A percentile compares a stretch with the other conserved stretches of the same genome.
Evolutionary conservation across 2,888 invertebrate genomes (phyloP).

Genomic region (Drosophila melanocephala): DNA sequence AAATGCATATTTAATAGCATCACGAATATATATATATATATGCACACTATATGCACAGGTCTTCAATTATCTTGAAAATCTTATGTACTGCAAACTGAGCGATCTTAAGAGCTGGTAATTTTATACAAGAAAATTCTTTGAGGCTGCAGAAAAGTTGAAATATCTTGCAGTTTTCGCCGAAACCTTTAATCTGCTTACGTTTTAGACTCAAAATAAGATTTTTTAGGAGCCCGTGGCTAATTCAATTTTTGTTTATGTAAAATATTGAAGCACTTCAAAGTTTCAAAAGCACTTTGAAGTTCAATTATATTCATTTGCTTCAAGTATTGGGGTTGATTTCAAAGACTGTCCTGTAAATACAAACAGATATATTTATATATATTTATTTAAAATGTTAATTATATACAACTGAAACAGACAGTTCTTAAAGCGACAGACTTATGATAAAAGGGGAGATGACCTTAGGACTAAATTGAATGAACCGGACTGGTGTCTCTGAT

Average conservation of each 20-base stretch:
- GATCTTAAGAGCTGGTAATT: conserved; percentile 2
- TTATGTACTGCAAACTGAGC: background rate
- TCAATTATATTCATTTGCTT: background rate
- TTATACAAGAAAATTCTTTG: background rate
- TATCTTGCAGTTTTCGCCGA: background rate
- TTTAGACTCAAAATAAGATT: background rate
- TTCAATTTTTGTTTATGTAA: background rate
- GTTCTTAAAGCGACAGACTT: background rate
- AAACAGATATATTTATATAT: background rate
- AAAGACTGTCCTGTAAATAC: too few species aligned
- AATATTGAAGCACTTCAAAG: background rate
- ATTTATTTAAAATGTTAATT: background rate
- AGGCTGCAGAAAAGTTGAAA: background rate
- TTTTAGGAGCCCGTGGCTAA: background rate
- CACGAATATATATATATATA: background rate
- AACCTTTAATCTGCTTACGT: background rate
- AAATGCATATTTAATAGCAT: conserved; percentile 40
- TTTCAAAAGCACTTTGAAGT: conserved; percentile 6
- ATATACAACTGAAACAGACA: background rate
- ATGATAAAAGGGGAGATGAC: background rate
- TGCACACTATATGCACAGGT: background rate
- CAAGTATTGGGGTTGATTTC: background rate
- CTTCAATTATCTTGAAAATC: conserved; percentile 4
- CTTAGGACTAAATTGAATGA: background rate
- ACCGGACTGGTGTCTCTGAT: background rate